Evolutionary conservation across 2,113 vertebrate genomes (phyloP).

Genomic region (Thamnophis sirtalis): DNA sequence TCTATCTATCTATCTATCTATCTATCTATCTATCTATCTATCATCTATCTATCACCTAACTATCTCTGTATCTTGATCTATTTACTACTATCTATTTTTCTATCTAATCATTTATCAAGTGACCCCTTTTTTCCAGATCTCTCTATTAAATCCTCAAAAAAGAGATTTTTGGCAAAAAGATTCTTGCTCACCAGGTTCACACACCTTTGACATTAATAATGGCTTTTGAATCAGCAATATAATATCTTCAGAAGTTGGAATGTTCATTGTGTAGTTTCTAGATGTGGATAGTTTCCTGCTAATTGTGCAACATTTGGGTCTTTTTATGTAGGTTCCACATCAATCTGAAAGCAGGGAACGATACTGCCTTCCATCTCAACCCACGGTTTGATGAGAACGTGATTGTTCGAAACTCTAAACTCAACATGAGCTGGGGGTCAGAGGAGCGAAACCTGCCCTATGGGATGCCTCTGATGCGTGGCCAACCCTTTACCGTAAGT

Average conservation of each 20-base stretch:
- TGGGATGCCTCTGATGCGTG: constrained; percentile 79
- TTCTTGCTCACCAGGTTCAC: no score
- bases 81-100: no score
- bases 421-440: constrained; percentile 57
- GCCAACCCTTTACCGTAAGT: constrained; percentile 72
- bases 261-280: no score
- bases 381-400: constrained; percentile 70
- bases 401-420: constrained; percentile 73
- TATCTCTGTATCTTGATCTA: no score
- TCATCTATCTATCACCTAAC: no score
- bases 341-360: constrained; percentile 62
- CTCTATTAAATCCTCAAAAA: no score
- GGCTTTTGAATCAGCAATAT: not conserved
- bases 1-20: no score
- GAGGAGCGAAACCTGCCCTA: constrained; percentile 80
- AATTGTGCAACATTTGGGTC: not conserved
- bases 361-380: constrained; percentile 77
- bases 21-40: constrained; percentile 67
- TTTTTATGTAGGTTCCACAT: constrained; percentile 68
- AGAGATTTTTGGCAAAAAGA: no score
- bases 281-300: no score
- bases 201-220: no score
- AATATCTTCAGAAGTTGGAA: no score
- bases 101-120: not conserved
- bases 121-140: no score